phyloP scores from a whole-genome alignment of 2,113 vertebrate genomes.

The Glareola pratincola region DNA sequence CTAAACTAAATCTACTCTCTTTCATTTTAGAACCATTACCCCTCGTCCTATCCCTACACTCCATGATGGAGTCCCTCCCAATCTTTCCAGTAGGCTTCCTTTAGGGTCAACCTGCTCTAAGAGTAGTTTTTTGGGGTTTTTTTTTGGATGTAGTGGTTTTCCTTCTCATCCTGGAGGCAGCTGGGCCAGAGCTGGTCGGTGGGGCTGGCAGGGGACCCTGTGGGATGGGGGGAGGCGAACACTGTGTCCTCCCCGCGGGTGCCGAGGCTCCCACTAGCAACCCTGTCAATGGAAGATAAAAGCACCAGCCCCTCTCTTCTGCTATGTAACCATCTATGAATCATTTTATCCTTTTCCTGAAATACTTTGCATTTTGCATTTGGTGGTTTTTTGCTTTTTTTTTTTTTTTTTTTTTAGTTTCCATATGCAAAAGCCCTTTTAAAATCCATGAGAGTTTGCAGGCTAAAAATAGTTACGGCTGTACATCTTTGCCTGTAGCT shows the following conservation, averaged over 20 bases:
- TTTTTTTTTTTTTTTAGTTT: conserved; percentile 4
- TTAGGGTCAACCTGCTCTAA: neutral
- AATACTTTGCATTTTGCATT: conserved; percentile 33
- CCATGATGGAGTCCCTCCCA: neutral
- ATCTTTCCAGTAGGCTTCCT: neutral
- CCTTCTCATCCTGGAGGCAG: neutral
- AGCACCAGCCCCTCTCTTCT: neutral
- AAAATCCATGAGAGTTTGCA: conserved; percentile 35
- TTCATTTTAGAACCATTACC: neutral
- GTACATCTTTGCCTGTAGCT: conserved; percentile 25
- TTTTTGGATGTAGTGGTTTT: accelerated
- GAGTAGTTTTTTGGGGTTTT: neutral
- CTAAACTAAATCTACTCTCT: neutral
- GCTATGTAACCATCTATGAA: neutral
- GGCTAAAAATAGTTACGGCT: conserved; percentile 45
- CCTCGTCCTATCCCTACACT: neutral
- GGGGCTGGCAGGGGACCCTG: neutral
- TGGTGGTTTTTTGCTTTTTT: neutral
- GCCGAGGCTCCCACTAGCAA: neutral
- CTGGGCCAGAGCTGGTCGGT: neutral
- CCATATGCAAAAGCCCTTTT: conserved; percentile 59
- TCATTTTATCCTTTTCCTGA: conserved; percentile 47
- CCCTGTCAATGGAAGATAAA: neutral
- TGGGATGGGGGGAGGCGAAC: accelerated
- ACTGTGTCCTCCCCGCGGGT: accelerated